Base-by-base conservation (phyloP, 2,113 vertebrate genomes). In the Vicugna pacos region DNA sequence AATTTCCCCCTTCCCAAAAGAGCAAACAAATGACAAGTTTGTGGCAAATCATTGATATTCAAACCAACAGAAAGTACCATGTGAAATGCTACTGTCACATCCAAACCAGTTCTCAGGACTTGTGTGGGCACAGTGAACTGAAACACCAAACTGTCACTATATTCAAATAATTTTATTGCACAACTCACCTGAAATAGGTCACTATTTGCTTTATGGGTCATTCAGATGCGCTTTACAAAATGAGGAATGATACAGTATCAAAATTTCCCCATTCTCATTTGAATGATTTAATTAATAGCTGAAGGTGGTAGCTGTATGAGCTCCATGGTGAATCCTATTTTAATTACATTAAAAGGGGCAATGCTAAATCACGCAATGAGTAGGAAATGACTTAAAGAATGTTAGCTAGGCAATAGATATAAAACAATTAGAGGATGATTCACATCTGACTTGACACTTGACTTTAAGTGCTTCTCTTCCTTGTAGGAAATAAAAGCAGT, bases 341-440 rank as follows among this genome's bases (percentile, higher is more conserved):
- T 87, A 95, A 79, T 77, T 77, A 73, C 67, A 84, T 32, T 83
- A 96, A 95, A 94, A 96, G 30, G 46, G 86, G n/a, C 22, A 56
- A 75, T 24, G 46, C 35, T 90, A 85, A 93, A 46, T 56, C 73
- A 82, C 32, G 24, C 20, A 38, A 28, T 65, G 60, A 91, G 46
- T 42, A 80, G 24, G 19, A 75, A 80, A n/a, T 26, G 24, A 58
- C n/a, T 79, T 76, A 14, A 77, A 72, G 2, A 89, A 84, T 1
- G 1, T 85, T 79, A 89, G 26, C n/a, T 30, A 69, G 54, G 65
- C 26, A 81, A 96, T 81, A 89, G 65, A 89, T 50, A 77, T 91
- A 60, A 54, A 92, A 97, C 94, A 96, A 95, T 14, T 91, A 48
- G 16, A 92, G 64, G 62, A 6, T 38, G 26, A 83, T 95, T 97